A percentile compares a stretch with the other conserved stretches of the same genome.
phyloP scores from a whole-genome alignment of 2,113 vertebrate species.

The Hassar affinis region DNA sequence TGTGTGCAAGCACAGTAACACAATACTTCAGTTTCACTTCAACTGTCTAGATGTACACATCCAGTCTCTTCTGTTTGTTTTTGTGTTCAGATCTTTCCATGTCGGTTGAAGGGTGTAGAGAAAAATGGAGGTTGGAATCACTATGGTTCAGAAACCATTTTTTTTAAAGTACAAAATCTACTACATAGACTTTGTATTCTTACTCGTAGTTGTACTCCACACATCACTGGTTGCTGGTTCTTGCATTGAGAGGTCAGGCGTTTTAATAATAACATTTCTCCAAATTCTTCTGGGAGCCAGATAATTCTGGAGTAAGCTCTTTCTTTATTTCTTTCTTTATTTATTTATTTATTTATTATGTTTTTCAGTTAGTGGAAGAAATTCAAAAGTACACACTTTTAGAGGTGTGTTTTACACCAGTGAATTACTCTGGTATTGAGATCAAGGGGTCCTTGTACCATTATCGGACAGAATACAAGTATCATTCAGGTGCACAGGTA shows the following conservation, averaged over 20 bases:
- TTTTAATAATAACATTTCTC: not conserved
- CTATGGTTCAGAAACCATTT: not conserved
- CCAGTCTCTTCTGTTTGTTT: not conserved
- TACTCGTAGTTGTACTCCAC: not conserved
- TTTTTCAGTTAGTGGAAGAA: not conserved
- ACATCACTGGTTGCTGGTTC: not conserved
- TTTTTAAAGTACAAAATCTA: not conserved
- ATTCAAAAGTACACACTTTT: not conserved
- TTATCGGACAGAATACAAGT: not conserved
- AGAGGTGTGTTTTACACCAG: not conserved
- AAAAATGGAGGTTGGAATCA: not conserved
- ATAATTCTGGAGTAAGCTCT: not conserved
- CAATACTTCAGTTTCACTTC: not conserved
- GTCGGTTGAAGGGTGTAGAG: not conserved
- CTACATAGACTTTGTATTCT: not conserved
- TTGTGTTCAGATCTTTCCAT: not conserved
- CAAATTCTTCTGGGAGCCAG: not conserved
- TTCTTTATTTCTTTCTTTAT: not conserved
- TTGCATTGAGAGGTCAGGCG: not conserved
- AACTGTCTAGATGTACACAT: not conserved
- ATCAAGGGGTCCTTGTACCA: not conserved
- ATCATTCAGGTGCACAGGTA: not conserved
- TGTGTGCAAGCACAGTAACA: not conserved
- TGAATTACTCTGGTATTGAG: not conserved
- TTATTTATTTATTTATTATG: not conserved